Conservation (phyloP, 2,797 vertebrate species). For the Pangasius krempfi region DNA sequence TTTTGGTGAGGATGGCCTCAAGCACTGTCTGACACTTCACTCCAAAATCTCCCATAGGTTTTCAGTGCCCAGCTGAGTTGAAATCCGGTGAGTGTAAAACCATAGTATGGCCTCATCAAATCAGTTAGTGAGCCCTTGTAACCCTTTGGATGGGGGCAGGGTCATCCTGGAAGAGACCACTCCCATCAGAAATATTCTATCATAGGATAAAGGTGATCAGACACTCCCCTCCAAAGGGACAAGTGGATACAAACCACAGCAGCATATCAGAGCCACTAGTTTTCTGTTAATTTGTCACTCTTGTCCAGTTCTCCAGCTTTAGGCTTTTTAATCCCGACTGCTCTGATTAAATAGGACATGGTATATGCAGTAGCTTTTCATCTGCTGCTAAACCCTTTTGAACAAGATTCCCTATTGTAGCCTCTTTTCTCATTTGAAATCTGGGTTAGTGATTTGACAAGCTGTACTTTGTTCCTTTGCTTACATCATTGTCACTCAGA, state of each 20-base stretch:
- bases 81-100: background rate
- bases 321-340: conserved; percentile 37
- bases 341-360: conserved; percentile 51
- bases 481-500: conserved; percentile 28
- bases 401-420: conserved; percentile 56
- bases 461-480: background rate
- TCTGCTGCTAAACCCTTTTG: conserved; percentile 63
- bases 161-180: background rate
- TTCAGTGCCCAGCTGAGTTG: background rate
- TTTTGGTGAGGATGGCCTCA: background rate
- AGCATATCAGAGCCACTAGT: background rate
- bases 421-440: conserved; percentile 45
- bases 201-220: background rate
- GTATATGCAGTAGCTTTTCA: conserved; percentile 54
- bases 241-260: background rate
- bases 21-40: too few relatives aligned
- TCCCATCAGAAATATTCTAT: background rate
- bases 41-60: too few relatives aligned
- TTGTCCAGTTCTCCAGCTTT: conserved; percentile 1
- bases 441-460: conserved; percentile 55
- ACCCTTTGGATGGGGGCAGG: background rate
- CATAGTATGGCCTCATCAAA: background rate
- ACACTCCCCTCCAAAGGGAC: background rate
- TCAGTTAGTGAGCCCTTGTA: background rate
- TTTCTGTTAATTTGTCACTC: conserved; percentile 1